These are phyloP conservation scores for Lithobates pipiens DNA, from an alignment of 2,797 vertebrate genomes.

Conservation along the genomic window DNA sequence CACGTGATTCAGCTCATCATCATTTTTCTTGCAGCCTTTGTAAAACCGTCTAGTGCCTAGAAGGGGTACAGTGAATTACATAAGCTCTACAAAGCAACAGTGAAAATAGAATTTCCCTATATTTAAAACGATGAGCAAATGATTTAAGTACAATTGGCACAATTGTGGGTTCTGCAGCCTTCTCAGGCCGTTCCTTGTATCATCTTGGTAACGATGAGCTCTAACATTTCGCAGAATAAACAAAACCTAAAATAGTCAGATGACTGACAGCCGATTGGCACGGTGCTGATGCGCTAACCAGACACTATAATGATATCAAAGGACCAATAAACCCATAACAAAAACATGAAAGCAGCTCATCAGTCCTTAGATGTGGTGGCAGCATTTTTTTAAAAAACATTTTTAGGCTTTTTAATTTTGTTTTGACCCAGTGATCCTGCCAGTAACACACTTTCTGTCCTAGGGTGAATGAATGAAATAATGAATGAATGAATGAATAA, in stretches of 20 bases:
- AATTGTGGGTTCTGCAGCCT: neutral
- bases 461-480: no score
- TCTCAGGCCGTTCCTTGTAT: neutral
- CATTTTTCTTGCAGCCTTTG: neutral
- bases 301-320: neutral
- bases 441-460: no score
- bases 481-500: no score
- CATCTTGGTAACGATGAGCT: neutral
- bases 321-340: no score
- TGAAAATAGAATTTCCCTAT: slow-evolving; percentile 15
- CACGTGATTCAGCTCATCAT: neutral
- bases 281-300: neutral
- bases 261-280: neutral
- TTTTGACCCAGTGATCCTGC: no score
- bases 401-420: no score
- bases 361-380: neutral
- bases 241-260: neutral
- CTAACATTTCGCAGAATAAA: neutral
- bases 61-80: slow-evolving; percentile 16
- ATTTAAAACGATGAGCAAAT: neutral
- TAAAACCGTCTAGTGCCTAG: neutral
- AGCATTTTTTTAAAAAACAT: no score
- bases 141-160: slow-evolving; percentile 17
- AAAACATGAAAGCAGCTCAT: no score
- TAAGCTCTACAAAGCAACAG: neutral